Percentiles rank a stretch among this genome's conserved stretches.
Conservation (phyloP, 2,888 invertebrate genomes). For the Heliconius ismenius region DNA sequence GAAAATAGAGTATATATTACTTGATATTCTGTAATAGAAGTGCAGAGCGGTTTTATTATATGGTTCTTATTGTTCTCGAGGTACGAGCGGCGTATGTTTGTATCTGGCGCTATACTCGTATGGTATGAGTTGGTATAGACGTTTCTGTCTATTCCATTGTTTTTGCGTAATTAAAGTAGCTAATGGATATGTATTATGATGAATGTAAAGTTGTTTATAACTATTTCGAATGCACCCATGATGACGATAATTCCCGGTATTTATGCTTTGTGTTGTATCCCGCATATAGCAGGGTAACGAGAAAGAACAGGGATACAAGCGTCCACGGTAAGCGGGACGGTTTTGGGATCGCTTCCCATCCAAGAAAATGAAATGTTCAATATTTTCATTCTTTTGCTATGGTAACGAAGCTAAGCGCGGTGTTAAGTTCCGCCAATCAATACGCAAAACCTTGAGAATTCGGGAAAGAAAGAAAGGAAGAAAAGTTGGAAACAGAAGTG, state of each 20-base stretch:
- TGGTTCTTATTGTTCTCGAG: constrained; percentile 22
- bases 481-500: too few species aligned
- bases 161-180: constrained; percentile 21
- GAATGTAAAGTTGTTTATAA: constrained; percentile 11
- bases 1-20: constrained; percentile 3
- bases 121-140: not conserved
- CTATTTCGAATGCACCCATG: not conserved
- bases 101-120: constrained; percentile 1
- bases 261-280: too few species aligned
- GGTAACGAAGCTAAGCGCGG: too few species aligned
- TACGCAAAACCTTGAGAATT: too few species aligned
- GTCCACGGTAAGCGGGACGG: too few species aligned
- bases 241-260: not conserved
- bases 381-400: too few species aligned
- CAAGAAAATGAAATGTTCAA: too few species aligned
- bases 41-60: constrained; percentile 8
- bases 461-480: too few species aligned
- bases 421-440: too few species aligned
- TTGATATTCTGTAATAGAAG: not conserved
- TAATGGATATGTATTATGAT: constrained; percentile 10
- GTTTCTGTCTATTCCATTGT: constrained; percentile 20
- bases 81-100: constrained; percentile 23
- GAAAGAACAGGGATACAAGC: too few species aligned
- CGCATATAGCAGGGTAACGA: too few species aligned
- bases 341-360: too few species aligned